Evolutionary conservation across 2,888 invertebrate genomes (phyloP).

Genomic region (Agrotis exclamationis): DNA sequence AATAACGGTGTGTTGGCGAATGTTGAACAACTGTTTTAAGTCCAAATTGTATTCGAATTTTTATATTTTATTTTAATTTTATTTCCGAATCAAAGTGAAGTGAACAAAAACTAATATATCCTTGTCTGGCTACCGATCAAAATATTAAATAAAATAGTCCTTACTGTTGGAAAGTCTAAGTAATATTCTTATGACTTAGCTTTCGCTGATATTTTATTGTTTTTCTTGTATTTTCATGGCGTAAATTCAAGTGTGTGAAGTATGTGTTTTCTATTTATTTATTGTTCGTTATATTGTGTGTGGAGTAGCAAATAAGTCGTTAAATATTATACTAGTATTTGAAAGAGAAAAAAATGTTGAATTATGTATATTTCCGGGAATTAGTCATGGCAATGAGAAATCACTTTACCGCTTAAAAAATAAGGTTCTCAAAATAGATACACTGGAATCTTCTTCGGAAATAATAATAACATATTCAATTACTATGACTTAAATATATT

Average conservation of each 20-base stretch:
- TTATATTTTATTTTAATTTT: background rate
- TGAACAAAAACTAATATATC: no score
- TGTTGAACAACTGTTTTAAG: background rate
- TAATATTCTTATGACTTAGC: conserved; percentile 21
- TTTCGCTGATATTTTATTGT: background rate
- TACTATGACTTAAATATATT: no score
- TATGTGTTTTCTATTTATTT: conserved; percentile 33
- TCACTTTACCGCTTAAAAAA: no score
- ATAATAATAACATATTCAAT: no score
- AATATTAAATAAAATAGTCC: background rate
- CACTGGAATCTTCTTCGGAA: no score
- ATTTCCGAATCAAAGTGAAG: no score
- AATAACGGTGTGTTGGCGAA: background rate
- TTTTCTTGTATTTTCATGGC: conserved; percentile 23
- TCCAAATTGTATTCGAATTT: no score
- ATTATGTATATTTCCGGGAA: no score
- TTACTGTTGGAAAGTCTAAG: background rate
- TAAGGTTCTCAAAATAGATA: no score
- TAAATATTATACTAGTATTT: conserved; percentile 11
- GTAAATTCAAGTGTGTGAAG: conserved; percentile 13
- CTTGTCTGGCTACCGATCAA: background rate
- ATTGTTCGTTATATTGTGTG: conserved; percentile 20
- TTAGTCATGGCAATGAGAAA: no score
- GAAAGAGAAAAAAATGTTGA: conserved; percentile 2
- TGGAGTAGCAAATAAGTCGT: conserved; percentile 5